phyloP scores from a whole-genome alignment of 2,888 invertebrate species.

The Ametastegia equiseti region DNA sequence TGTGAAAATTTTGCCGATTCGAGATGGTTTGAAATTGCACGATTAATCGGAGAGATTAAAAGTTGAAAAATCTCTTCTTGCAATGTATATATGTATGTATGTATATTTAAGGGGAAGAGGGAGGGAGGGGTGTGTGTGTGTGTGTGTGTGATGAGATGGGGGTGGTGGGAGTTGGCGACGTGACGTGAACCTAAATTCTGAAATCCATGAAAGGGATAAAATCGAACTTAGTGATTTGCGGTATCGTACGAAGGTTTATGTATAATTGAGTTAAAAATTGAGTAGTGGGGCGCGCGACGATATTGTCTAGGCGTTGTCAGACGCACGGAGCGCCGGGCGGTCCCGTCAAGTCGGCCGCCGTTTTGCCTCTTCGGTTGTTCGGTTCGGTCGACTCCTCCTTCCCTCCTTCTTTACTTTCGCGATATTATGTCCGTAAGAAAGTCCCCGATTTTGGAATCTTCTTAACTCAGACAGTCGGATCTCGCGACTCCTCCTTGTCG shows the following conservation, averaged over 20 bases:
- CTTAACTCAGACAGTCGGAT: not conserved
- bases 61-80: not conserved
- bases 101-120: not conserved
- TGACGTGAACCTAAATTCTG: conserved; percentile 13
- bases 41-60: not conserved
- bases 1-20: not conserved
- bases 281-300: conserved; percentile 55
- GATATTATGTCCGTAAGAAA: not conserved
- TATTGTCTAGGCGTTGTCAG: conserved; percentile 68
- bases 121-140: not conserved
- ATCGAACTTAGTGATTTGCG: conserved; percentile 13
- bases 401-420: conserved; percentile 4
- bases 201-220: conserved; percentile 5
- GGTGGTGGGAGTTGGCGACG: conserved; percentile 6
- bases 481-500: conserved; percentile 26
- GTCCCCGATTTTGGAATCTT: conserved; percentile 1
- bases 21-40: not conserved
- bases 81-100: not conserved
- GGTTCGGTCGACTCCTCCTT: conserved; percentile 41
- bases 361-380: conserved; percentile 54
- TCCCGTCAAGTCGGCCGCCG: conserved; percentile 52
- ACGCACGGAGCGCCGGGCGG: conserved; percentile 51
- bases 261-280: conserved; percentile 28
- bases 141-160: not conserved
- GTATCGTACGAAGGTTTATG: not conserved